Conservation (phyloP, 2,888 invertebrate species). For the Melanotus villosus region DNA sequence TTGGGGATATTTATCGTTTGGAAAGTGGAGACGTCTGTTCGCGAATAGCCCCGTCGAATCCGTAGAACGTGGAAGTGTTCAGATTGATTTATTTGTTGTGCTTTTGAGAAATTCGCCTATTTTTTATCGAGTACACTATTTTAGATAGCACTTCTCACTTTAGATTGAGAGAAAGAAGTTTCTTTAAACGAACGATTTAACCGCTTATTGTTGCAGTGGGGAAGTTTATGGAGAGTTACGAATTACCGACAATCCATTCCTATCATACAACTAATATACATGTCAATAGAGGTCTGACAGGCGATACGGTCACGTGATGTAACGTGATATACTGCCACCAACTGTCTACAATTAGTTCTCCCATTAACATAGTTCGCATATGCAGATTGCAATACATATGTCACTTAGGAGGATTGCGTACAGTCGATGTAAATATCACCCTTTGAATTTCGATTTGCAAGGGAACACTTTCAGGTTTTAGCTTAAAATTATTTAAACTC, state of each 20-base stretch:
- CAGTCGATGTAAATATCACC: slow-evolving; percentile 11
- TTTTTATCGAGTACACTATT: too few species aligned
- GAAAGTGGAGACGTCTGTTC: slow-evolving; percentile 53
- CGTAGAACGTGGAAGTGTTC: slow-evolving; percentile 32
- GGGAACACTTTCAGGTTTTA: too few species aligned
- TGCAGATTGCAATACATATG: slow-evolving; percentile 57
- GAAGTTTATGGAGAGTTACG: slow-evolving; percentile 28
- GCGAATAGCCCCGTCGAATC: slow-evolving; percentile 48
- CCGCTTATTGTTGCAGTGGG: too few species aligned
- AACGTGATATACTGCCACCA: slow-evolving; percentile 58
- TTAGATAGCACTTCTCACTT: too few species aligned
- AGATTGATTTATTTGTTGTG: slow-evolving; percentile 47
- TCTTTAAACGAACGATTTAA: too few species aligned
- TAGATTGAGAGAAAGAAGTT: too few species aligned
- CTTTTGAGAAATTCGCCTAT: slow-evolving; percentile 1
- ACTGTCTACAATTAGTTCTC: slow-evolving; percentile 65
- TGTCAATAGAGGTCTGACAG: slow-evolving; percentile 61
- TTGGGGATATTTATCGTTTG: slow-evolving; percentile 59
- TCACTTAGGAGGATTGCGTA: slow-evolving; percentile 36
- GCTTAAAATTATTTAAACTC: too few species aligned
- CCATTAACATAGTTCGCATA: slow-evolving; percentile 65
- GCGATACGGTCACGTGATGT: slow-evolving; percentile 55
- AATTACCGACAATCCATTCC: slow-evolving; percentile 53
- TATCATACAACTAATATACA: slow-evolving; percentile 62
- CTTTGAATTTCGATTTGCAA: not conserved